Evolutionary conservation across 2,797 vertebrate species (phyloP), one percentile per base, ranked within the genome.

Genomic region (Vespertilio murinus): DNA sequence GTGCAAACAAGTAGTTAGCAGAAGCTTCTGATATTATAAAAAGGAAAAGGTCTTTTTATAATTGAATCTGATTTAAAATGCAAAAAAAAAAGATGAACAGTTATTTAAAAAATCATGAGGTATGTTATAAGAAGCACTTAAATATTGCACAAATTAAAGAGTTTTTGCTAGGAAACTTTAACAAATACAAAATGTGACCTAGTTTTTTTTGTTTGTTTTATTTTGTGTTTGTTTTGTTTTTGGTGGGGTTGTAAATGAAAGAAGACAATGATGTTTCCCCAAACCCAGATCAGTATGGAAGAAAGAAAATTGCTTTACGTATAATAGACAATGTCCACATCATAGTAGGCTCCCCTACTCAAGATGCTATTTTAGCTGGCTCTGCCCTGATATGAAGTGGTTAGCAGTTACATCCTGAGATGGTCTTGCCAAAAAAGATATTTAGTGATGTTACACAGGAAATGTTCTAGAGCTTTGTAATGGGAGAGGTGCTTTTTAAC

Each of bases 21-120:
- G 64, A 78, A 1, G 35, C 73, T 90, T 86, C 59, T 86, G 28
- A 61, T 42, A 74, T 35, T 78, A 81, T 70, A 20, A 6, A 90
- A 94, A 74, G 56, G 20, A 59, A 90, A 91, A 73, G 33, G 22
- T 84, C 77, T 88, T 96, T 94, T 96, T 40, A 65, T 78, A 79
- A 88, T 13, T 86, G 75, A 95, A 86, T 81, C n/a, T 86, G 28
- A 88, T 92, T 95, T 95, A 86, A 93, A 84, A 74, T 88, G 22
- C 2, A 84, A 65, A 91, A 85, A 85, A 33, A 56, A 42, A 42
- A 42, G 25, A 52, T 8, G 28, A 56, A 91, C 35, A 78, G 4
- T 54, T 4, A 90, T 69, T 91, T 91, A n/a, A 86, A 85, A 95
- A 92, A 59, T 77, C 52, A 84, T 77, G 64, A 40, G 49, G 61